Conservation (phyloP, 2,113 vertebrate species). For the Macquaria australasica region DNA sequence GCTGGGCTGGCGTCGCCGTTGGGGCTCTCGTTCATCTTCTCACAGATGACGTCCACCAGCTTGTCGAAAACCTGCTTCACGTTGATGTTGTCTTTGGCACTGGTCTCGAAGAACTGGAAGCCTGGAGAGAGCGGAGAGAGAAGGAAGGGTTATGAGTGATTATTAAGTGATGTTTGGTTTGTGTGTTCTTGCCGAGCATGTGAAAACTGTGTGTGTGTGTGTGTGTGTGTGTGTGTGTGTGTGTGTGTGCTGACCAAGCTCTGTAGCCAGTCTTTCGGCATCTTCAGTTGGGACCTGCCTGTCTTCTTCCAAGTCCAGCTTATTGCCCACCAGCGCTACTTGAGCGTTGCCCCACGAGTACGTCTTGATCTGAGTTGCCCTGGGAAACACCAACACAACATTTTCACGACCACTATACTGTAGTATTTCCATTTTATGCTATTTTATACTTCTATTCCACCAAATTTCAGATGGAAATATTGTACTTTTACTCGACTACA, state of each 20-base stretch:
- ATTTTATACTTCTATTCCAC: background rate
- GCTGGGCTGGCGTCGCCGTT: slow-evolving; percentile 75
- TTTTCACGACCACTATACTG: background rate
- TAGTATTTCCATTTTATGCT: background rate
- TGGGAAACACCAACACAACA: slow-evolving; percentile 58
- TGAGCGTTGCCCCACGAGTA: slow-evolving; percentile 91
- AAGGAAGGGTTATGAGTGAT: background rate
- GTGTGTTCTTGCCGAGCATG: slow-evolving; percentile 7
- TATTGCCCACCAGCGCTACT: slow-evolving; percentile 88
- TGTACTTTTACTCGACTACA: background rate
- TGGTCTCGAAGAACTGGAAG: slow-evolving; percentile 93
- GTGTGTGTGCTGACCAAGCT: slow-evolving; percentile 80
- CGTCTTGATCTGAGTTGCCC: slow-evolving; percentile 91
- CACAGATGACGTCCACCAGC: slow-evolving; percentile 91
- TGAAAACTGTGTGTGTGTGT: slow-evolving; percentile 16
- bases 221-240: slow-evolving; percentile 18
- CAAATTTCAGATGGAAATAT: background rate
- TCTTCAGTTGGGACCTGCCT: slow-evolving; percentile 85
- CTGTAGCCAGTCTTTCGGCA: slow-evolving; percentile 82
- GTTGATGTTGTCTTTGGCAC: slow-evolving; percentile 92
- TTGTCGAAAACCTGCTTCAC: slow-evolving; percentile 93
- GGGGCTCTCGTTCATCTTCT: slow-evolving; percentile 91
- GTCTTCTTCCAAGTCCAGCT: slow-evolving; percentile 89
- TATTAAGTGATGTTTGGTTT: background rate
- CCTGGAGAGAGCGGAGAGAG: slow-evolving; percentile 69